A percentile compares a stretch with the other conserved stretches of the same genome.
phyloP scores from a whole-genome alignment of 2,888 invertebrate genomes.

The Nebria brevicollis region DNA sequence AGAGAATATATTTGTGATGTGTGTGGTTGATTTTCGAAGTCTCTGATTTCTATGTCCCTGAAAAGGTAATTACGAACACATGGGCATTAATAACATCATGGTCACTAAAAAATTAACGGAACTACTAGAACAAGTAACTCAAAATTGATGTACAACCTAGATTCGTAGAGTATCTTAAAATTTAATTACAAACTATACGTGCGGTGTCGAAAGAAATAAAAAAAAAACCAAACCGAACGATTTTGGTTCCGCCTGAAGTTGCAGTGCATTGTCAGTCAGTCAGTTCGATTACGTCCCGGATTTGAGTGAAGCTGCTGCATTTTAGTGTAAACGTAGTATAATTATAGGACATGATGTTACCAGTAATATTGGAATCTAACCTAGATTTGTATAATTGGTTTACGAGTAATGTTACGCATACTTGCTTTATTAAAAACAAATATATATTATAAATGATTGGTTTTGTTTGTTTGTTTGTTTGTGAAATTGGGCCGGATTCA shows the following conservation, averaged over 20 bases:
- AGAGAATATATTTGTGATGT: too few relatives aligned
- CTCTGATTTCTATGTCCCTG: too few relatives aligned
- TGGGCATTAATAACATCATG: not conserved
- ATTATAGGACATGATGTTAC: not conserved
- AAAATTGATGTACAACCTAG: not conserved
- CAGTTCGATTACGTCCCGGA: not conserved
- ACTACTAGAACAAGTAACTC: not conserved
- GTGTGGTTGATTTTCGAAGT: too few relatives aligned
- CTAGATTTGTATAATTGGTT: not conserved
- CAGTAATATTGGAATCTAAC: not conserved
- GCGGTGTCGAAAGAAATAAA: not conserved
- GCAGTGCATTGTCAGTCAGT: not conserved
- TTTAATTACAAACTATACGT: not conserved
- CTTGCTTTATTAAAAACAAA: not conserved
- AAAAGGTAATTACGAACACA: too few relatives aligned
- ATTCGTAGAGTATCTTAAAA: not conserved
- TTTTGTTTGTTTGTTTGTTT: not conserved
- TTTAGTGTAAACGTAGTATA: not conserved
- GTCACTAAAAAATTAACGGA: not conserved
- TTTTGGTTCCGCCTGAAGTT: not conserved
- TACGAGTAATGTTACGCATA: slow-evolving; percentile 1
- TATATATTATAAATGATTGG: not conserved
- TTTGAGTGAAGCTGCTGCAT: not conserved
- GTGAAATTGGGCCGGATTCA: not conserved
- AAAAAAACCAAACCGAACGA: not conserved